Evolutionary conservation across 2,113 vertebrate genomes (phyloP), one percentile per base, ranked within the genome.

Genomic region (Alosa alosa): DNA sequence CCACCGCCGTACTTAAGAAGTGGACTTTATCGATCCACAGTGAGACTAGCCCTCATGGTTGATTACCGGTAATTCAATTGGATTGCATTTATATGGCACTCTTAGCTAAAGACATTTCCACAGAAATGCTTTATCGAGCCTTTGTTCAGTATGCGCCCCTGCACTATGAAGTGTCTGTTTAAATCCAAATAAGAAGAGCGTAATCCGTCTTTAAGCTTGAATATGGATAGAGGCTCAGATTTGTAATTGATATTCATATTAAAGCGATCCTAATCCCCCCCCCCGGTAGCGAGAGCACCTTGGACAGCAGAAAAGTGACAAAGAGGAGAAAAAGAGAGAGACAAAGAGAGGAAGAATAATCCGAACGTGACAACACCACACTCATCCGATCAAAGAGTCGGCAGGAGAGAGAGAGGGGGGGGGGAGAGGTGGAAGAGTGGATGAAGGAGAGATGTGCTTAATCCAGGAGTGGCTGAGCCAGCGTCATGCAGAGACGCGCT

Each of bases 361-460:
- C 55, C 17, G 17, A 60, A 60, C 22, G 3, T 64, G 60, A 64
- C 18, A 64, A 64, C 22, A 25, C 60, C 7, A 7, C 60, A 64
- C 22, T 64, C 60, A 9, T 64, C 60, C 8, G 60, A 64, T 25
- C 60, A 64, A 64, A 22, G 60, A 22, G 60, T n/a, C 22, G 60
- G 60, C 60, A 64, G 60, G 60, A 64, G 60, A 64, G 60, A n/a
- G 20, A n/a, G 60, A 64, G 60, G 0, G 18, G 2, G 5, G 17
- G 18, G 17, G 31, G 52, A 9, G 8, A 25, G n/a, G n/a, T 7
- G n/a, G 20, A 64, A 20, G 60, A 64, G 60, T 64, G 60, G 55
- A 84, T 84, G 78, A 85, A 88, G 83, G 25, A 90, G 86, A 55
- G 41, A 64, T 86, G 86, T 84, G 84, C 82, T 91, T 91, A 90